Conservation (phyloP, 2,888 invertebrate genomes). For the Lucinisca nassula region DNA sequence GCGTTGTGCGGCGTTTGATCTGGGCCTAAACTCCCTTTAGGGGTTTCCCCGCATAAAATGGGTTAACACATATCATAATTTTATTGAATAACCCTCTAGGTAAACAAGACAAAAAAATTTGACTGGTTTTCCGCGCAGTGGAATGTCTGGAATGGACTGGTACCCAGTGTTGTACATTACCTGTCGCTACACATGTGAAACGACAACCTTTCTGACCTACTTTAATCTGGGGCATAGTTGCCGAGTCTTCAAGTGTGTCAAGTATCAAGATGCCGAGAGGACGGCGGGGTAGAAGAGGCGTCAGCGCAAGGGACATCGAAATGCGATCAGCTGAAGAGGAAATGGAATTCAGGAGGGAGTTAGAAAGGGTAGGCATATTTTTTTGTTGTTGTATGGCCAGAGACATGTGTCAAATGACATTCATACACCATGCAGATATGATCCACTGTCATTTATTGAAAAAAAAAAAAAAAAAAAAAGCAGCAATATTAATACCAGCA, state of each 20-base stretch:
- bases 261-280: background rate
- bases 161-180: background rate
- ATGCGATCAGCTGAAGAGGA: constrained; percentile 34
- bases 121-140: background rate
- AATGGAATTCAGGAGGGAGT: constrained; percentile 37
- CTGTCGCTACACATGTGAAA: background rate
- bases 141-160: background rate
- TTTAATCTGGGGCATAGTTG: background rate
- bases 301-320: constrained; percentile 32
- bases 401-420: too few relatives aligned
- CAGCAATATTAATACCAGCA: too few relatives aligned
- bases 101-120: background rate
- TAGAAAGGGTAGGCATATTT: constrained; percentile 62
- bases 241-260: too few relatives aligned
- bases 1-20: too few relatives aligned
- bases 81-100: constrained; percentile 5
- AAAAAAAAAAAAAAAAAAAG: too few relatives aligned
- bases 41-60: too few relatives aligned
- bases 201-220: background rate
- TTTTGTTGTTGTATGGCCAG: too few relatives aligned
- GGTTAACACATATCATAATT: too few relatives aligned
- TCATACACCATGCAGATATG: too few relatives aligned
- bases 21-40: too few relatives aligned
- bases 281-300: constrained; percentile 19
- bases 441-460: too few relatives aligned